Base-by-base conservation (phyloP, 2,797 vertebrate species). In the Synaphobranchus kaupii region DNA sequence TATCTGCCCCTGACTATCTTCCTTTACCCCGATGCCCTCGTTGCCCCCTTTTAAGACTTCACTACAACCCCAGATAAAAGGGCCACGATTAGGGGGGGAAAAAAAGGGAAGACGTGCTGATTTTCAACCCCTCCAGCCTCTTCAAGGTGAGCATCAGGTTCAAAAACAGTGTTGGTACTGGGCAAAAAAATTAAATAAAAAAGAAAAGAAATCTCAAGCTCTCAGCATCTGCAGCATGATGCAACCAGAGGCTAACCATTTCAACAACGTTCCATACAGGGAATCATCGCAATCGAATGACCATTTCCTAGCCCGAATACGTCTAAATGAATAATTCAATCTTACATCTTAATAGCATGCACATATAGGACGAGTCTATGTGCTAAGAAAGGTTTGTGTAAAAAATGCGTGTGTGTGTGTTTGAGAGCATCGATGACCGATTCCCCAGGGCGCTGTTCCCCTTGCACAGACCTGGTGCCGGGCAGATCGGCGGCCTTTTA, bases 221-320 rank as follows among this genome's bases (percentile, higher is more conserved):
- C 71, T 76, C 15, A 76, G 31, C 71, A 9, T 80, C 20, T 22
- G 68, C 39, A 66, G 80, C 80, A 91, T 92, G 91, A 92, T 88
- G 90, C 90, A 92, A 90, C 89, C 34, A 54, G 48, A 34, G 63
- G 90, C 89, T 90, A 91, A 92, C 87, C 86, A 48, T 88, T 86
- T 85, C 76, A 86, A 85, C 87, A 88, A 90, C 87, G 90, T 80
- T 85, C 88, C 83, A 85, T 34, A 50, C 58, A n/a, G 66, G 52
- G 52, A 85, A 50, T 54, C 20, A 39, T 76, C 66, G 31, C 25
- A 54, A 20, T 73, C 4, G 63, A 85, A 85, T 85, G 86, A 88
- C 63, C 84, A 39, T 80, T 78, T 84, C 66, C 28, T 17, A 76
- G 71, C 25, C 63, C 82, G n/a, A 34, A 58, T n/a, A 60, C 81